phyloP scores from a whole-genome alignment of 92 coral and sea anemone species.

The Parazoanthus atlanticus region DNA sequence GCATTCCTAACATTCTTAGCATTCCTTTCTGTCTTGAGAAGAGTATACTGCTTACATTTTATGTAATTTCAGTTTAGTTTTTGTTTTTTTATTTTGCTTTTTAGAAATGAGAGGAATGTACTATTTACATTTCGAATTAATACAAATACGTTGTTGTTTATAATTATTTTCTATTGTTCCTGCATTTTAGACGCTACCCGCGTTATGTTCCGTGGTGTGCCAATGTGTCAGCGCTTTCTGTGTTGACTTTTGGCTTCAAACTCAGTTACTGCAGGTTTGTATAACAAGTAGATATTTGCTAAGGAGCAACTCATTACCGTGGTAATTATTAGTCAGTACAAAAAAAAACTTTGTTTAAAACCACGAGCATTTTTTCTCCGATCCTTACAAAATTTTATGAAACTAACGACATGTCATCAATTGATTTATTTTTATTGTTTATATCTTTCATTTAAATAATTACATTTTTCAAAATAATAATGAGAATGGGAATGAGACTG shows the following conservation, averaged over 20 bases:
- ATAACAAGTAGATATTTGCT: not conserved
- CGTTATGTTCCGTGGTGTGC: conserved; percentile 81
- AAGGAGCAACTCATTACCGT: not conserved
- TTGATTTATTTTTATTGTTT: no score
- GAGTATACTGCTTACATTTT: not conserved
- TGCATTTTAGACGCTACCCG: conserved; percentile 77
- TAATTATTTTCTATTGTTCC: not conserved
- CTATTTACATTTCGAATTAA: not conserved
- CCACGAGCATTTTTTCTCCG: not conserved
- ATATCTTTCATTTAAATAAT: no score
- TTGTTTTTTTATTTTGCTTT: no score
- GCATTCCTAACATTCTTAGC: not conserved
- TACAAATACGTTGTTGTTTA: not conserved
- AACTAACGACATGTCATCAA: no score
- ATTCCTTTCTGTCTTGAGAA: not conserved
- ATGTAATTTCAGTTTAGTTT: not conserved
- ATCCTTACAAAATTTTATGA: not conserved
- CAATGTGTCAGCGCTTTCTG: conserved; percentile 93
- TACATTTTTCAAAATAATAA: no score
- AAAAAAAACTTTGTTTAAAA: not conserved
- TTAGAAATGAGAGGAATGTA: not conserved
- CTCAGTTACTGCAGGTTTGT: conserved; percentile 87
- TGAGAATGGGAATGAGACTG: no score
- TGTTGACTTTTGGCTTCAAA: conserved; percentile 98
- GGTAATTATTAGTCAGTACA: not conserved